Evolutionary conservation across 2,797 vertebrate species (phyloP).

Genomic region (Bradypus variegatus): DNA sequence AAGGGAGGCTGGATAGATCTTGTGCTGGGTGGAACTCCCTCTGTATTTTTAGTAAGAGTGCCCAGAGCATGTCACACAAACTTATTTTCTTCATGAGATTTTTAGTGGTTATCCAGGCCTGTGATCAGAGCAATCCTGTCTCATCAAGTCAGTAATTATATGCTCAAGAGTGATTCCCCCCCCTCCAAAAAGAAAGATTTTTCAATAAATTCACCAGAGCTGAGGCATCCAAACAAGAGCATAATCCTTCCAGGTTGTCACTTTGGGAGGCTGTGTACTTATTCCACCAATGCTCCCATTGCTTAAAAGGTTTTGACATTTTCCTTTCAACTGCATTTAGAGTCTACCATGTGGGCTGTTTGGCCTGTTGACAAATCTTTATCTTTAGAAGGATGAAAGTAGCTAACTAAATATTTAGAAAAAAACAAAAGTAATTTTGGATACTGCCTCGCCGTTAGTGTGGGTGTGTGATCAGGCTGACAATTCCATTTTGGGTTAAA

Average conservation of each 20-base stretch:
- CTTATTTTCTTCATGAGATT: neutral
- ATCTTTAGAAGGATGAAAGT: neutral
- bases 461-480: neutral
- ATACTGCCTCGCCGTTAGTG: neutral
- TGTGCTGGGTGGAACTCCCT: neutral
- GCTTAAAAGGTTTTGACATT: neutral
- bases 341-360: neutral
- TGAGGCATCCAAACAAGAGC: neutral
- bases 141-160: neutral
- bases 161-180: neutral
- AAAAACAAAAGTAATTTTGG: constrained; percentile 12
- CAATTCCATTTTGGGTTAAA: constrained; percentile 21
- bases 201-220: neutral
- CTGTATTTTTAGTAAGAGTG: neutral
- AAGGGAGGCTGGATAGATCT: neutral
- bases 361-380: neutral
- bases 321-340: constrained; percentile 18
- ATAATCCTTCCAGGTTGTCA: neutral
- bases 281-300: neutral
- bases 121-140: neutral
- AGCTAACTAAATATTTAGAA: constrained; percentile 19
- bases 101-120: neutral
- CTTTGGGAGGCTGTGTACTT: neutral
- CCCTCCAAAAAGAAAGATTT: neutral
- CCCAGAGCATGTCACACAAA: neutral